Percentiles rank a stretch among this genome's conserved stretches.
These are phyloP conservation scores for Gasterosteus aculeatus DNA, from an alignment of 2,113 vertebrate species.

Conservation along the genomic window DNA sequence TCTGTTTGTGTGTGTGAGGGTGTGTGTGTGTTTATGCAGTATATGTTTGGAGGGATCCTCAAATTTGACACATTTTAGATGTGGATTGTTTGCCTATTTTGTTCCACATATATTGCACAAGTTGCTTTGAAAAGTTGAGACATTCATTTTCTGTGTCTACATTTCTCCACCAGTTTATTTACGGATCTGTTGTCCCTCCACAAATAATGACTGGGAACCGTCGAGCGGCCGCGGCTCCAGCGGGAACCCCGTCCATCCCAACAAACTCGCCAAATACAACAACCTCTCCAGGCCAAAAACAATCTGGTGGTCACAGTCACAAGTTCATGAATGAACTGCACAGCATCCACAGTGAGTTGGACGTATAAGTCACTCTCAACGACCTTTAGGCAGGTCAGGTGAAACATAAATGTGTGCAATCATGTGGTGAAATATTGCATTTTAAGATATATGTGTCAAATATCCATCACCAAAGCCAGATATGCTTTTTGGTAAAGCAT, in stretches of 20 bases:
- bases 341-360: constrained; percentile 70
- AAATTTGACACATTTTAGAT: background rate
- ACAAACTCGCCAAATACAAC: constrained; percentile 43
- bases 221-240: constrained; percentile 21
- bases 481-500: background rate
- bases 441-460: background rate
- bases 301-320: constrained; percentile 42
- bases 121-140: background rate
- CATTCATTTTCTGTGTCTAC: constrained; percentile 1
- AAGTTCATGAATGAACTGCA: constrained; percentile 75
- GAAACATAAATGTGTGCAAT: background rate
- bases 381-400: background rate
- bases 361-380: background rate
- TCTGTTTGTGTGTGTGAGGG: background rate
- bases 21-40: background rate
- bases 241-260: constrained; percentile 14
- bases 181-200: constrained; percentile 10
- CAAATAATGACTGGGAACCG: constrained; percentile 64
- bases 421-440: background rate
- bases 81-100: background rate
- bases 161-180: constrained; percentile 19
- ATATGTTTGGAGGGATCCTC: constrained; percentile 10
- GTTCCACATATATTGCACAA: background rate
- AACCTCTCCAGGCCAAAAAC: constrained; percentile 18
- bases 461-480: background rate